Conservation (phyloP, 2,113 vertebrate species). For the Haemorhous mexicanus region DNA sequence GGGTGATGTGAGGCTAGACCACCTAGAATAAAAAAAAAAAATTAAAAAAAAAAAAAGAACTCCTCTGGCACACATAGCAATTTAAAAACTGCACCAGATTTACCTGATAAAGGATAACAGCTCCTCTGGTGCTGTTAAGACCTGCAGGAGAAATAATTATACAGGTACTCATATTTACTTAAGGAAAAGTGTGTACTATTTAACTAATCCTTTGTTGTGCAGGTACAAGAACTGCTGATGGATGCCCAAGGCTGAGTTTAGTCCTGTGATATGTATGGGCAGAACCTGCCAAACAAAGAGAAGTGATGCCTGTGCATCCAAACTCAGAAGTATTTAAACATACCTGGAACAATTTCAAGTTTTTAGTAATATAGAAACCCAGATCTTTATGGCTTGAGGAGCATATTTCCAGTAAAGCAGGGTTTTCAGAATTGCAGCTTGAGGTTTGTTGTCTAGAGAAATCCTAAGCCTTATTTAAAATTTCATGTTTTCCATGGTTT, state of each 20-base stretch:
- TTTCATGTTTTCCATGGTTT: not conserved
- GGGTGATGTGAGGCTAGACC: not conserved
- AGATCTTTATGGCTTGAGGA: not conserved
- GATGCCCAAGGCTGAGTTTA: not conserved
- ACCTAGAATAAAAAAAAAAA: not conserved
- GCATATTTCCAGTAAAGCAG: not conserved
- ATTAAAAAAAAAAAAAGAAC: not conserved
- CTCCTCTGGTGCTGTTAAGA: conserved; percentile 16
- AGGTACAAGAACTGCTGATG: not conserved
- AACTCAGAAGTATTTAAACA: not conserved
- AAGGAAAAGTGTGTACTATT: conserved; percentile 22
- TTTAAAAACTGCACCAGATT: conserved; percentile 34
- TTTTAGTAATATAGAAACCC: not conserved
- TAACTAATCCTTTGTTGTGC: conserved; percentile 28
- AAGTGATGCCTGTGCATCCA: not conserved
- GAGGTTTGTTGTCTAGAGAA: not conserved
- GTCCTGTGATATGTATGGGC: not conserved
- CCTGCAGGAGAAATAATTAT: conserved; percentile 47
- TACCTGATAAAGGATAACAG: conserved; percentile 37
- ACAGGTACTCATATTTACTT: conserved; percentile 22
- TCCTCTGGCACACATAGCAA: not conserved
- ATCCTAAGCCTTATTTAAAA: not conserved
- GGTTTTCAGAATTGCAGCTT: not conserved
- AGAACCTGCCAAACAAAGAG: not conserved
- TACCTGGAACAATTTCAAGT: not conserved